Base-by-base conservation (phyloP, 2,797 vertebrate genomes). In the Notamacropus eugenii region DNA sequence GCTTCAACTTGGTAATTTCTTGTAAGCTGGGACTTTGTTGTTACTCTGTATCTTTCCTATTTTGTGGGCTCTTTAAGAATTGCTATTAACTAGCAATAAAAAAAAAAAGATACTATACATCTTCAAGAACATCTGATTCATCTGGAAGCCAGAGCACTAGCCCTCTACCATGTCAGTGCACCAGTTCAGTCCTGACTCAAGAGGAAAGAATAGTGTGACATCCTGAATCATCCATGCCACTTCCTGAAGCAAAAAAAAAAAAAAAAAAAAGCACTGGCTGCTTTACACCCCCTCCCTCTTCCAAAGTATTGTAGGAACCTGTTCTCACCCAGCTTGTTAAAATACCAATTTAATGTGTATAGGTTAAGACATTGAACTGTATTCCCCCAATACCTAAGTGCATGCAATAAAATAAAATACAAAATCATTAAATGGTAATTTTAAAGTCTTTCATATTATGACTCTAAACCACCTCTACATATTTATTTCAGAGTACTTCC, bases 171-270 rank as follows among this genome's bases (percentile, higher is more conserved):
- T n/a, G 67, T 27, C 91, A 29, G 0, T 27, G 91, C 58, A 52
- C 91, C 24, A 22, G 91, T 93, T 1, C 31, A 92, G 74, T 95
- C 91, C 92, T 94, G 97, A 97, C 97, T 94, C 97, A 96, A 98
- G 93, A 97, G 94, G 94, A 94, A 95, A 93, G 93, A 94, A 87
- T 24, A 96, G 46, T 90, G 96, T 97, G 97, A 95, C 58, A 11
- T 19, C 2, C 2, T 95, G 97, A 98, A 40, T 97, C 97, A 97
- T 28, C 55, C 50, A 52, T 24, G 91, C 96, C 93, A 96, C 94
- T 97, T 98, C 97, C 97, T 57, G 27, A 29, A 87, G 34, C 56
- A 6, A 28, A 87, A 94, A 28, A 46, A 82, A 87, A 94, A 28
- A 82, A 94, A 87, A 94, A 28, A 82, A 94, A 87, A 91, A 3